Conservation (phyloP, 2,888 invertebrate genomes). For the Zaprionus lineosus region DNA sequence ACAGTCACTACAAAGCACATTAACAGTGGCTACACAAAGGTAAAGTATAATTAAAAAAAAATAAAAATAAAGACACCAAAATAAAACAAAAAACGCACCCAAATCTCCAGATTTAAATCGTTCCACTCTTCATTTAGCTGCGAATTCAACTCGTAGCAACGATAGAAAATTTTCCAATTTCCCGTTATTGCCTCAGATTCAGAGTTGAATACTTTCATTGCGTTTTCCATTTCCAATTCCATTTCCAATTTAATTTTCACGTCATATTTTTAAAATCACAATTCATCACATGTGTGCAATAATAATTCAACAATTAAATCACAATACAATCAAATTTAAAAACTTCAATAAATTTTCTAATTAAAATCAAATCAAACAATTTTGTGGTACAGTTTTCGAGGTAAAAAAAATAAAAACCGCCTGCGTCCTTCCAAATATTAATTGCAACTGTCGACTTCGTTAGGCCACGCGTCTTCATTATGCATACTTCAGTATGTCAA, state of each 20-base stretch:
- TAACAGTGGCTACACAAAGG: background rate
- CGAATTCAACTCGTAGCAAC: conserved; percentile 70
- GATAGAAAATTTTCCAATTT: conserved; percentile 71
- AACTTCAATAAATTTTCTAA: conserved; percentile 1
- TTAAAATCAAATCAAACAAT: background rate
- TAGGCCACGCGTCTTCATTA: no score
- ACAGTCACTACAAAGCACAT: conserved; percentile 15
- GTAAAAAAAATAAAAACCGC: no score
- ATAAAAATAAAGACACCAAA: conserved; percentile 18
- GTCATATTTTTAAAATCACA: background rate
- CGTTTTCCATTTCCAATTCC: no score
- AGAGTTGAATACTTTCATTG: no score
- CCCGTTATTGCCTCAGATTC: conserved; percentile 61
- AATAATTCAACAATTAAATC: no score
- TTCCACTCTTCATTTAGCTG: conserved; percentile 80
- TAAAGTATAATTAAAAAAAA: background rate
- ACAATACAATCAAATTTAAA: conserved; percentile 10
- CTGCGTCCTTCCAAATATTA: no score
- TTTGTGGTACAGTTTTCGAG: no score
- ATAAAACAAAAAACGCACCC: conserved; percentile 74
- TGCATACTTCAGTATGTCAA: no score
- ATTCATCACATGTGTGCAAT: no score
- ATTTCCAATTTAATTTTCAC: no score
- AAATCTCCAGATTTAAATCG: conserved; percentile 76
- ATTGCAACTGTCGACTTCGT: no score